Evolutionary conservation across 2,888 invertebrate species (phyloP).

Genomic region (Chloromyia formosa): DNA sequence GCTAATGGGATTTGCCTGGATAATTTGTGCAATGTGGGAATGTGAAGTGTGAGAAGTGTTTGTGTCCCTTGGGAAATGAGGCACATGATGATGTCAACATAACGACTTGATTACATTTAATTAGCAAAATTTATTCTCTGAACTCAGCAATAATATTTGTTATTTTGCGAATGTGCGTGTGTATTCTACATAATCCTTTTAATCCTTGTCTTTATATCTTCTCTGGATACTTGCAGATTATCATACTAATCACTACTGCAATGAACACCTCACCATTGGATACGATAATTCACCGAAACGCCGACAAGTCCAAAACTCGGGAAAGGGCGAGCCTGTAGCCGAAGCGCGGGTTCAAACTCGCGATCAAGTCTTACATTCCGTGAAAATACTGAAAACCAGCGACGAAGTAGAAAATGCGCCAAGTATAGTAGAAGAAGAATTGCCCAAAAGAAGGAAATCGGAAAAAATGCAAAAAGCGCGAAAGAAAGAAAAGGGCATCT

Average conservation of each 20-base stretch:
- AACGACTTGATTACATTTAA: no score
- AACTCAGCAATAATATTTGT: no score
- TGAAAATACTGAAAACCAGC: conserved; percentile 54
- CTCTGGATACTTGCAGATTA: conserved; percentile 63
- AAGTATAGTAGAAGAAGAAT: conserved; percentile 43
- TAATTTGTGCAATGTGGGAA: background rate
- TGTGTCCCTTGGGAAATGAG: background rate
- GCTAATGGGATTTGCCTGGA: background rate
- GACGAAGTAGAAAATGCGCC: conserved; percentile 27
- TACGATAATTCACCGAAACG: conserved; percentile 61
- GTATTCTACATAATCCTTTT: no score
- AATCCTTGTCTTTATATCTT: no score
- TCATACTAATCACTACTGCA: conserved; percentile 68
- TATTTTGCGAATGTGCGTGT: no score
- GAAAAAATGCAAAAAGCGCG: conserved; percentile 43
- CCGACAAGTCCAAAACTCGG: conserved; percentile 16
- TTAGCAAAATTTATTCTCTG: no score
- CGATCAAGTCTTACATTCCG: conserved; percentile 53
- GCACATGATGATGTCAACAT: background rate
- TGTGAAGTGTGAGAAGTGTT: background rate
- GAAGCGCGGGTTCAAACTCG: conserved; percentile 53
- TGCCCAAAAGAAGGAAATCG: conserved; percentile 34
- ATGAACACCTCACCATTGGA: conserved; percentile 65
- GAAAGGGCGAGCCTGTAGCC: conserved; percentile 52
- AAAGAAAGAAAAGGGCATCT: conserved; percentile 51